phyloP scores from a whole-genome alignment of 2,888 invertebrate species.

The Chloroclysta siterata region DNA sequence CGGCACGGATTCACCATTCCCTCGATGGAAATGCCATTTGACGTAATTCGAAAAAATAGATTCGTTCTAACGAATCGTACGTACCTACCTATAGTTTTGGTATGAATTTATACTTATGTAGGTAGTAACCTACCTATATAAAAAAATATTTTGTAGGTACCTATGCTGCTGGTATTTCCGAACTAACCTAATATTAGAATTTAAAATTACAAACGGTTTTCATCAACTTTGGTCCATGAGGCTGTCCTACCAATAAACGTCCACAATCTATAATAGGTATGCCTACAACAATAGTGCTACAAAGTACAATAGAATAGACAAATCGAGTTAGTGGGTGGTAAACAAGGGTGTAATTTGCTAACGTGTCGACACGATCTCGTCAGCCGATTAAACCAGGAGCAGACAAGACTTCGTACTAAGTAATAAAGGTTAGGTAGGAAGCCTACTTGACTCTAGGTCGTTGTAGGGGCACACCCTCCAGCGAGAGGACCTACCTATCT shows the following conservation, averaged over 20 bases:
- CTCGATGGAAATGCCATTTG: slow-evolving; percentile 70
- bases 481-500: no score
- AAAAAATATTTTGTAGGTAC: no score
- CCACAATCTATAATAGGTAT: slow-evolving; percentile 34
- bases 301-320: slow-evolving; percentile 36
- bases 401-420: not conserved
- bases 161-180: no score
- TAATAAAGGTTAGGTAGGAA: no score
- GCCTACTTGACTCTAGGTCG: no score
- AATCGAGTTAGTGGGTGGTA: slow-evolving; percentile 64
- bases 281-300: slow-evolving; percentile 21
- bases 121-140: not conserved
- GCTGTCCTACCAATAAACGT: not conserved
- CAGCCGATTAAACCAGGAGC: slow-evolving; percentile 32
- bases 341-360: slow-evolving; percentile 67
- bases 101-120: slow-evolving; percentile 2
- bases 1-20: slow-evolving; percentile 63
- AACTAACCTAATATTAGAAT: no score
- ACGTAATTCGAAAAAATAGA: slow-evolving; percentile 36
- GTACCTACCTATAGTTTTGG: not conserved
- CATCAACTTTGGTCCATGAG: no score
- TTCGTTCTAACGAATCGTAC: slow-evolving; percentile 2
- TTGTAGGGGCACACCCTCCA: no score
- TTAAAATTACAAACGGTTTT: no score
- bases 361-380: slow-evolving; percentile 56